These are phyloP conservation scores for Ennomos fuscantarius DNA, from an alignment of 2,888 invertebrate species.

Conservation along the genomic window DNA sequence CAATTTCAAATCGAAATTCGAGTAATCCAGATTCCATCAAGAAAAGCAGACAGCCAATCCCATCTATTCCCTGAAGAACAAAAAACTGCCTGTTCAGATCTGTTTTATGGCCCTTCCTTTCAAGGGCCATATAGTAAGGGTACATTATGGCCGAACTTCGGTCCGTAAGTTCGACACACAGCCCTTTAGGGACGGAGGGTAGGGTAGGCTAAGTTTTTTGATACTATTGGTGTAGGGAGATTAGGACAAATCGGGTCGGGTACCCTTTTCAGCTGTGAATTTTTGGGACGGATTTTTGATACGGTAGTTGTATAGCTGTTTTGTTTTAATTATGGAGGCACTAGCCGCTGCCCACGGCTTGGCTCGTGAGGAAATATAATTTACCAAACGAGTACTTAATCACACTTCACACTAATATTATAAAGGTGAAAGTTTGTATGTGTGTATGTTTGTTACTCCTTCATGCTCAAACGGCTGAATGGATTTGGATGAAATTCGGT, in stretches of 20 bases:
- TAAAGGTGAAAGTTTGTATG: too few relatives aligned
- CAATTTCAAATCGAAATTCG: constrained; percentile 21
- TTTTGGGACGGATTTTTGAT: constrained; percentile 2
- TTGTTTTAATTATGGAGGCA: too few relatives aligned
- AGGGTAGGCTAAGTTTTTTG: constrained; percentile 35
- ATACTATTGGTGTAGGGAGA: constrained; percentile 33
- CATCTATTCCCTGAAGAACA: constrained; percentile 38
- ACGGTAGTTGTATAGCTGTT: too few relatives aligned
- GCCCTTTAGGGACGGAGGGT: constrained; percentile 34
- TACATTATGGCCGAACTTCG: constrained; percentile 32
- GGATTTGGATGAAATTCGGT: too few relatives aligned
- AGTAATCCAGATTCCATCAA: constrained; percentile 20
- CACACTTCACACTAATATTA: too few relatives aligned
- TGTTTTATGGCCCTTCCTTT: constrained; percentile 35
- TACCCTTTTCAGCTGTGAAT: constrained; percentile 9
- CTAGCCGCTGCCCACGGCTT: too few relatives aligned
- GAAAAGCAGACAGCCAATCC: constrained; percentile 22
- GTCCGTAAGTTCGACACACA: constrained; percentile 30
- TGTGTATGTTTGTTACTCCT: too few relatives aligned
- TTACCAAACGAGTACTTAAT: too few relatives aligned
- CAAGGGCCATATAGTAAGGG: constrained; percentile 39
- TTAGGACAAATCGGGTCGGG: constrained; percentile 32
- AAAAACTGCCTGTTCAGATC: constrained; percentile 44
- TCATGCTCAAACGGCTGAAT: too few relatives aligned
- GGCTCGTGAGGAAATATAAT: too few relatives aligned